Percentiles rank a stretch among this genome's conserved stretches.
phyloP scores from a whole-genome alignment of 2,888 invertebrate genomes.

The Lasioglossum calceatum region DNA sequence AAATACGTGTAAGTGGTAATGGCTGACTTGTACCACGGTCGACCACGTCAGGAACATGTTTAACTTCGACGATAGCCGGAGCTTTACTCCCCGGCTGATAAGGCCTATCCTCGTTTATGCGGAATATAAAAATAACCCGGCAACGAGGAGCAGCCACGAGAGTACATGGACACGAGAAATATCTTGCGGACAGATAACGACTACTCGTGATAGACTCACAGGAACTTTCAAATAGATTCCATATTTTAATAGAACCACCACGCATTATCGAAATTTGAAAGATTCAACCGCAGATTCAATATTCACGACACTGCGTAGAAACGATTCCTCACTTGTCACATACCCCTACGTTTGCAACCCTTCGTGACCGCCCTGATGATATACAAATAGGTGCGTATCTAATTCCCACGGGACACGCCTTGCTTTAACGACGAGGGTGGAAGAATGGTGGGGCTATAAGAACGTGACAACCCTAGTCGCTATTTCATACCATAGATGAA shows the following conservation, averaged over 20 bases:
- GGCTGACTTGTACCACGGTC: conserved; percentile 48
- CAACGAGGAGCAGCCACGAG: conserved; percentile 11
- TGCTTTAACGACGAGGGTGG: conserved; percentile 43
- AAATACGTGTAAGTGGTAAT: conserved; percentile 60
- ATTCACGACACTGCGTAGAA: background rate
- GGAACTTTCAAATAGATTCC: background rate
- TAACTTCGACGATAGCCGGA: conserved; percentile 66
- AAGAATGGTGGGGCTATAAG: background rate
- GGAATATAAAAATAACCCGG: conserved; percentile 66
- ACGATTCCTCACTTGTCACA: conserved; percentile 15
- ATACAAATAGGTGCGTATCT: conserved; percentile 74
- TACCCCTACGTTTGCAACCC: conserved; percentile 8
- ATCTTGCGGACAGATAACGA: background rate
- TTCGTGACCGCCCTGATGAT: conserved; percentile 54
- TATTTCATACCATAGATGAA: background rate
- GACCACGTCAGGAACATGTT: conserved; percentile 56
- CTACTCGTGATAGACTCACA: background rate
- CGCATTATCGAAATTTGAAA: background rate
- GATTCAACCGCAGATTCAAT: background rate
- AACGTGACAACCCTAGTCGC: background rate
- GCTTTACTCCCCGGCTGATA: conserved; percentile 60
- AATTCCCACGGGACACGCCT: conserved; percentile 60
- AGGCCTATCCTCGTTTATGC: conserved; percentile 60
- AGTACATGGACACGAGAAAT: background rate
- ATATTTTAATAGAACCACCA: background rate